Conservation (phyloP, 2,888 invertebrate species). For the Belgica antarctica region DNA sequence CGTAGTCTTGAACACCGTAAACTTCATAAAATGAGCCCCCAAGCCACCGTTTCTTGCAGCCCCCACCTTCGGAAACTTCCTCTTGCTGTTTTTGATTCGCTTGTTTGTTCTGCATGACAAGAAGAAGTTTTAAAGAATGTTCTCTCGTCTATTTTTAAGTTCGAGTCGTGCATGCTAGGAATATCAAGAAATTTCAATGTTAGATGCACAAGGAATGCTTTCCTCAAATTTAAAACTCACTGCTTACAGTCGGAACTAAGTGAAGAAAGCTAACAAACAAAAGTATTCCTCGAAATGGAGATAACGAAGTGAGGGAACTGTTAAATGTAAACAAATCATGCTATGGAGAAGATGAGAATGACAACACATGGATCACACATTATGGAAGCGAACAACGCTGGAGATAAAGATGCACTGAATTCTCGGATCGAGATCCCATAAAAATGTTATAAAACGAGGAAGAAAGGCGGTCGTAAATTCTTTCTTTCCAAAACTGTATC, state of each 20-base stretch:
- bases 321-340: slow-evolving; percentile 29
- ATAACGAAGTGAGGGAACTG: neutral
- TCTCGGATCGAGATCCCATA: neutral
- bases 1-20: too few species aligned
- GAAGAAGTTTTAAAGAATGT: neutral
- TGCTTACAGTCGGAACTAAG: neutral
- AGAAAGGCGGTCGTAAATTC: neutral
- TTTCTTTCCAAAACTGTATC: slow-evolving; percentile 5
- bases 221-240: neutral
- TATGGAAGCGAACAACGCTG: neutral
- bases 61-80: neutral
- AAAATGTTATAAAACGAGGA: slow-evolving; percentile 24
- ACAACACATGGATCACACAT: slow-evolving; percentile 1
- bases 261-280: neutral
- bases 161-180: slow-evolving; percentile 29
- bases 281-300: neutral
- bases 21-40: too few species aligned
- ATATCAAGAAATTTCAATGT: slow-evolving; percentile 42
- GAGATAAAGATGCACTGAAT: slow-evolving; percentile 23
- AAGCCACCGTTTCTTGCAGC: too few species aligned
- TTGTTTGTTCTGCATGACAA: slow-evolving; percentile 14
- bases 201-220: neutral
- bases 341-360: neutral
- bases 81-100: neutral
- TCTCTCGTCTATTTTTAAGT: slow-evolving; percentile 38